phyloP scores from a whole-genome alignment of 2,888 invertebrate genomes.

The Magallana nippona region DNA sequence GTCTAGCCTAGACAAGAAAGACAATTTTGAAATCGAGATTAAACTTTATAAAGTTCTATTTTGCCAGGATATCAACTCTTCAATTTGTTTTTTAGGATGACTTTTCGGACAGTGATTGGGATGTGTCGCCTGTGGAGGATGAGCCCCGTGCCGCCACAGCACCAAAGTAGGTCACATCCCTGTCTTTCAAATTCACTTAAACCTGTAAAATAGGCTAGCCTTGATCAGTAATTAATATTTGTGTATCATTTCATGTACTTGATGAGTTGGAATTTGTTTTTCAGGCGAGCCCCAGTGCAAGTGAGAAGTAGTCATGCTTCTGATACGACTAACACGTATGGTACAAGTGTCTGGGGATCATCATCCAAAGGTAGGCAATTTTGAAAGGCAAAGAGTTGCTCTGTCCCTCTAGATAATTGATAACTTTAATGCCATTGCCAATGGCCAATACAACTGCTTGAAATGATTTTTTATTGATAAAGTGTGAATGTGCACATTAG shows the following conservation, averaged over 20 bases:
- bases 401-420: too few relatives aligned
- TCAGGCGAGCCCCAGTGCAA: slow-evolving; percentile 45
- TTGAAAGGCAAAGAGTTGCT: too few relatives aligned
- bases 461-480: too few relatives aligned
- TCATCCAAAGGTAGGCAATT: slow-evolving; percentile 69
- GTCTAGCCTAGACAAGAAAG: too few relatives aligned
- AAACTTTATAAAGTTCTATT: not conserved
- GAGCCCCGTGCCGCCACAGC: slow-evolving; percentile 56
- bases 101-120: slow-evolving; percentile 67
- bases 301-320: slow-evolving; percentile 60
- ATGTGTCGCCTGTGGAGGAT: slow-evolving; percentile 65
- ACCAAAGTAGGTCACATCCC: slow-evolving; percentile 51
- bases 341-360: slow-evolving; percentile 73
- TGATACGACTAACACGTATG: slow-evolving; percentile 72
- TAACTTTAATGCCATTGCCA: too few relatives aligned
- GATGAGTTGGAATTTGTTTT: not conserved
- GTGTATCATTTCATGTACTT: not conserved
- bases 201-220: too few relatives aligned
- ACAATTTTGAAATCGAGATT: too few relatives aligned
- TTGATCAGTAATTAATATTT: too few relatives aligned
- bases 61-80: too few relatives aligned
- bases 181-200: too few relatives aligned
- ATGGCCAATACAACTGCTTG: too few relatives aligned
- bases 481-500: too few relatives aligned
- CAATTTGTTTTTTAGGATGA: slow-evolving; percentile 54